phyloP scores from a whole-genome alignment of 2,888 invertebrate species.

The Argyresthia albistria region DNA sequence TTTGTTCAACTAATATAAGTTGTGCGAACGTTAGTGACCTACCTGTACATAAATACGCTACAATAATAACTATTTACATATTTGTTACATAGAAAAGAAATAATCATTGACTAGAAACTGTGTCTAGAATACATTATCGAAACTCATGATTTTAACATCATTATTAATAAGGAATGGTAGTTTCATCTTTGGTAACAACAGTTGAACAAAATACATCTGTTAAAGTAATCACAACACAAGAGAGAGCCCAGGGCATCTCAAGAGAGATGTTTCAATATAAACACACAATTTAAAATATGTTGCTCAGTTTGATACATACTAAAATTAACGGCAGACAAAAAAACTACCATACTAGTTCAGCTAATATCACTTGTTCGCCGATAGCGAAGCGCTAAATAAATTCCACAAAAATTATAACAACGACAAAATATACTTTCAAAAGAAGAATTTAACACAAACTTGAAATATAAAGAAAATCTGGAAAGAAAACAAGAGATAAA shows the following conservation, averaged over 20 bases:
- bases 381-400: constrained; percentile 50
- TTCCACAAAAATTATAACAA: constrained; percentile 54
- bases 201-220: not conserved
- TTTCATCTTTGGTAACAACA: not conserved
- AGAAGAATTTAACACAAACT: not conserved
- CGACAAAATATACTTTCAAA: constrained; percentile 44
- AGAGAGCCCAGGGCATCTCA: not conserved
- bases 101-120: constrained; percentile 65
- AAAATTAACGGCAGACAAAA: constrained; percentile 17
- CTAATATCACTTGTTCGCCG: constrained; percentile 60
- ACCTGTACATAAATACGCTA: constrained; percentile 35
- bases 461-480: not conserved
- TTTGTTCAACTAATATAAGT: constrained; percentile 15
- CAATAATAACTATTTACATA: constrained; percentile 43
- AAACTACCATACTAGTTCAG: constrained; percentile 34
- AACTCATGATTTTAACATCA: not conserved
- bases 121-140: constrained; percentile 26
- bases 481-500: not conserved
- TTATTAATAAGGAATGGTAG: not conserved
- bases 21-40: constrained; percentile 55
- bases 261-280: not conserved
- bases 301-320: not conserved
- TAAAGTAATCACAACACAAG: constrained; percentile 1
- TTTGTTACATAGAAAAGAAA: constrained; percentile 42
- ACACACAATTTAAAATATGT: not conserved